Percentiles rank a stretch among this genome's conserved stretches.
Evolutionary conservation across 2,888 invertebrate species (phyloP).

Genomic region (Mythimna pallens): DNA sequence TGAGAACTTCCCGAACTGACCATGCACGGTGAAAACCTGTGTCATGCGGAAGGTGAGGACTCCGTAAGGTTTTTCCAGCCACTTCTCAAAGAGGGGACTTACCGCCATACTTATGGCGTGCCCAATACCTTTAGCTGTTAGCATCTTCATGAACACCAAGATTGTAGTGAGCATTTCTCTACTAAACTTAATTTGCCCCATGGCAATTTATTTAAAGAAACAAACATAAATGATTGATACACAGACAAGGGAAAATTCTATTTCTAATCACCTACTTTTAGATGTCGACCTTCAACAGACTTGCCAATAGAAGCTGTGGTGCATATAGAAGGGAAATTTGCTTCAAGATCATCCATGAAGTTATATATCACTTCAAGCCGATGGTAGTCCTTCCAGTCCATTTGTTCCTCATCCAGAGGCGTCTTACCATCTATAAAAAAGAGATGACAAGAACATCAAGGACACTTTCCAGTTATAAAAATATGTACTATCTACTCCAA

Average conservation of each 20-base stretch:
- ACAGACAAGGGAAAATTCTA: no score
- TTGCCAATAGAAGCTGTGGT: constrained; percentile 79
- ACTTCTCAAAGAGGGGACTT: no score
- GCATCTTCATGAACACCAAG: background rate
- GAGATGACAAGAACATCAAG: background rate
- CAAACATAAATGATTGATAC: no score
- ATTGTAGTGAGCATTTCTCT: background rate
- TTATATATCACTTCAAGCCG: constrained; percentile 78
- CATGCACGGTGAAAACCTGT: no score
- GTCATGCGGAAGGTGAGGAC: no score
- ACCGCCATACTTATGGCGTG: no score
- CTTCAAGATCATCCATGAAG: constrained; percentile 81
- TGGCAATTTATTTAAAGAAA: background rate
- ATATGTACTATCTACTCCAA: background rate
- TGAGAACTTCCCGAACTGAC: no score
- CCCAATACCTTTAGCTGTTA: background rate
- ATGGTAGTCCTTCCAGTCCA: constrained; percentile 84
- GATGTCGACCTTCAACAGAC: constrained; percentile 81
- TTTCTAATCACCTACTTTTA: constrained; percentile 74
- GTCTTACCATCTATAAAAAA: constrained; percentile 41
- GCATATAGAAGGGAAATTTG: constrained; percentile 81
- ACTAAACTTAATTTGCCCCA: background rate
- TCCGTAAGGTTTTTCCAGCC: no score
- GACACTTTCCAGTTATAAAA: background rate
- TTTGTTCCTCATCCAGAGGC: constrained; percentile 27